Evolutionary conservation across 2,797 vertebrate genomes (phyloP), one percentile per base, ranked within the genome.

Genomic region (Podargus strigoides): DNA sequence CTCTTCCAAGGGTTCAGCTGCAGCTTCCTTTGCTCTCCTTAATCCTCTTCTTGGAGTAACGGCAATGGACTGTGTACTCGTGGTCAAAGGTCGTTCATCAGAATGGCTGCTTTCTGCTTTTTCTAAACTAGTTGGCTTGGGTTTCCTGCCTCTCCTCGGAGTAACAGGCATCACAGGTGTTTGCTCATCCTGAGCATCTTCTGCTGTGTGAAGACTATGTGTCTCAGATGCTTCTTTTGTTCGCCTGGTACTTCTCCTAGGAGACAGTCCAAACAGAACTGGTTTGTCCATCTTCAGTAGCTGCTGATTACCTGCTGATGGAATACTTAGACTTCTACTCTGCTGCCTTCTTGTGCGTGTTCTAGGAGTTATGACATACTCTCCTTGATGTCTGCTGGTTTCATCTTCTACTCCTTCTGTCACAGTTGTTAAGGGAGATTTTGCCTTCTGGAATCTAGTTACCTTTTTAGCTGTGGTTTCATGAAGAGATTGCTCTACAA

Each of bases 41-140:
- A 89, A 87, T 22, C 92, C 77, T 73, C 94, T 97, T 39, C 94
- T 98, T 96, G 98, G 97, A 58, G 98, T 98, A 44, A 97, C 90
- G 2, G 97, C 96, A 18, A 97, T 36, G 4, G 93, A 26, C 37
- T 1, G n/a, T 0, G 10, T 36, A 32, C 41, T 80, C 34, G 62
- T 7, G 1, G 95, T 47, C n/a, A 55, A 12, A 0, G 12, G 24
- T 3, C 97, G 97, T 16, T 23, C 97, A 96, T 50, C 98, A 84
- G 98, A 97, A 66, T 20, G 62, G 83, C 58, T 60, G 97, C 96
- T 91, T 97, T 96, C 91, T 73, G 55, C 37, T 22, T 76, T 86
- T 49, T 85, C 94, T 76, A 42, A 12, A 64, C 69, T 76, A 46
- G 44, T 37, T 26, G n/a, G 30, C 63, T 94, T 97, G 55, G 94